phyloP scores from a whole-genome alignment of 2,888 invertebrate genomes.

The Hemistola chrysoprasaria region DNA sequence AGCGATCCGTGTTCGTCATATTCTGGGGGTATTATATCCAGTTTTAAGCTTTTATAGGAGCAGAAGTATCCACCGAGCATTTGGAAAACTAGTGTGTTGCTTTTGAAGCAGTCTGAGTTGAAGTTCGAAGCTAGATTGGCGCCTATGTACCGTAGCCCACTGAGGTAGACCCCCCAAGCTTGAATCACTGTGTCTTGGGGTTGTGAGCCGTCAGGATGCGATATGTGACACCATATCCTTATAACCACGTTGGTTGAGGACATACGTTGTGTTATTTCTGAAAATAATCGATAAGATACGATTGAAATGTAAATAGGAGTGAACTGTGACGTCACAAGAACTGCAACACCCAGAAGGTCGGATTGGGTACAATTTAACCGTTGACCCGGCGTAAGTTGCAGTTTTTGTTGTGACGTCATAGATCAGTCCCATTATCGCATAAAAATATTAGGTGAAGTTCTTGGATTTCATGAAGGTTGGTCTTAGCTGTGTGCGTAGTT shows the following conservation, averaged over 20 bases:
- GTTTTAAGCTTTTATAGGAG: conserved; percentile 76
- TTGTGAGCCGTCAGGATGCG: conserved; percentile 40
- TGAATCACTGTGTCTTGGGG: conserved; percentile 84
- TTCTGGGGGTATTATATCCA: conserved; percentile 74
- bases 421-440: no score
- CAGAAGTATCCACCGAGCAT: conserved; percentile 94
- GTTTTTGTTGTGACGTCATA: no score
- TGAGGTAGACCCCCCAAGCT: conserved; percentile 93
- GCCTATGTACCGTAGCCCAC: conserved; percentile 90
- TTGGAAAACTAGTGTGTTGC: conserved; percentile 91
- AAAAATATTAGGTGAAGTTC: no score
- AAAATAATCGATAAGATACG: no score
- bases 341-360: no score
- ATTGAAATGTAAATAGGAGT: no score
- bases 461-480: no score
- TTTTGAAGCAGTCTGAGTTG: conserved; percentile 85
- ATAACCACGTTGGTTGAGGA: conserved; percentile 74
- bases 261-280: conserved; percentile 52
- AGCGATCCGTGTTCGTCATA: conserved; percentile 70
- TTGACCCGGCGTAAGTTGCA: no score
- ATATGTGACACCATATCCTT: conserved; percentile 71
- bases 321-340: no score
- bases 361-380: no score
- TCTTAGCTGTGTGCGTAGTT: no score
- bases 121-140: conserved; percentile 86